These are phyloP conservation scores for Strigamia crassipes DNA, from an alignment of 2,888 invertebrate species.

Conservation along the genomic window DNA sequence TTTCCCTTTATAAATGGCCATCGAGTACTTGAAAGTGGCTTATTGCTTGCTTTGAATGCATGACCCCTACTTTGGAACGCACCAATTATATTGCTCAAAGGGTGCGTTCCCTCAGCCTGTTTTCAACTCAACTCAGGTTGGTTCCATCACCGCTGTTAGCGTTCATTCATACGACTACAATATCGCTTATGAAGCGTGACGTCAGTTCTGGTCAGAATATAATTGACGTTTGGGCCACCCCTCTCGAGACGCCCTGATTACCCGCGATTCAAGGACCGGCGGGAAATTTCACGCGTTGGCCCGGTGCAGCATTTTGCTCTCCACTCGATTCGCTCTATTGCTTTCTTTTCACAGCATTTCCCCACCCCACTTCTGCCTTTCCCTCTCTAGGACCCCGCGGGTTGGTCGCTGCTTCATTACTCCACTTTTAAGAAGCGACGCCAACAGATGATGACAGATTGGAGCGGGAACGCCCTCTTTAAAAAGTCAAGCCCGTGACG, in stretches of 20 bases:
- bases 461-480: background rate
- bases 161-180: background rate
- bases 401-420: slow-evolving; percentile 20
- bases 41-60: background rate
- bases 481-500: slow-evolving; percentile 12
- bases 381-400: slow-evolving; percentile 17
- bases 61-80: slow-evolving; percentile 23
- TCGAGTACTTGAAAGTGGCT: background rate
- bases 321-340: slow-evolving; percentile 27
- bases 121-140: slow-evolving; percentile 6
- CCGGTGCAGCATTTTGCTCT: slow-evolving; percentile 23
- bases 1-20: background rate
- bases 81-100: background rate
- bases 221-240: slow-evolving; percentile 25
- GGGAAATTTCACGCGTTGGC: slow-evolving; percentile 30
- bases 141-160: slow-evolving; percentile 26
- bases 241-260: slow-evolving; percentile 26
- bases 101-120: slow-evolving; percentile 22
- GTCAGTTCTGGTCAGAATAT: slow-evolving; percentile 27
- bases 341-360: slow-evolving; percentile 2
- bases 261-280: slow-evolving; percentile 13
- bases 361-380: slow-evolving; percentile 12
- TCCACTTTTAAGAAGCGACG: slow-evolving; percentile 27
- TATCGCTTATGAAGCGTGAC: slow-evolving; percentile 23
- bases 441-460: slow-evolving; percentile 30